Evolutionary conservation across 2,797 vertebrate species (phyloP), one percentile per base, ranked within the genome.

Genomic region (Silurus lanzhouensis): DNA sequence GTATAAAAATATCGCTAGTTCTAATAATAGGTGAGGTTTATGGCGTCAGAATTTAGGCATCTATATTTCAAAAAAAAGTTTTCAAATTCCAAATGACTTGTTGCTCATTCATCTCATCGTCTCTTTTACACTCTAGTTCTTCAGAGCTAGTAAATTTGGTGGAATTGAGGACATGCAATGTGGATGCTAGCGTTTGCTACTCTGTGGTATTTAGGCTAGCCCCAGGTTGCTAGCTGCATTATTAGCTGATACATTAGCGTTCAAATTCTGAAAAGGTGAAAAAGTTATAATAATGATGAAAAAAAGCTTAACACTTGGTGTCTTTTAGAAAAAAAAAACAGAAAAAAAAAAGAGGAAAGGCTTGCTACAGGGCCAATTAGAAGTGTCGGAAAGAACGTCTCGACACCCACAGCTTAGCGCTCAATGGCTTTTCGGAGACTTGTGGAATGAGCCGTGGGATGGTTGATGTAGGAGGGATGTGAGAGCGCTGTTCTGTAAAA

Each of bases 391-490:
- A 58, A 75, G 64, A 44, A 9, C 63, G 66, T 80, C 67, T 66
- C 52, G 71, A 87, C 86, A 81, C 92, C 92, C 90, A 91, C 91
- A 68, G 87, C 83, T 64, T 87, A 89, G 90, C 89, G 90, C 90
- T 91, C 83, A 90, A 89, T 90, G 90, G 87, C 90, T 86, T 85
- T 91, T 71, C 80, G 84, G 89, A 80, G 83, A 91, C 81, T 92
- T 91, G 79, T 67, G 48, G 79, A 81, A 67, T 25, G 46, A 92
- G 92, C 93, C 31, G 31, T 91, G 84, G 90, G 90, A 84, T 86
- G 89, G 87, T 75, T 89, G 81, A 84, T 88, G 93, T 94, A 91
- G 92, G 92, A 90, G 91, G 87, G 80, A 78, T 83, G 82, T 87
- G 86, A 90, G 87, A 84, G 87, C 71, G 14, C 25, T 44, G 82